Percentiles rank a stretch among this genome's conserved stretches.
These are phyloP conservation scores for Slavum lentiscoides DNA, from an alignment of 2,888 invertebrate genomes.

Conservation along the genomic window DNA sequence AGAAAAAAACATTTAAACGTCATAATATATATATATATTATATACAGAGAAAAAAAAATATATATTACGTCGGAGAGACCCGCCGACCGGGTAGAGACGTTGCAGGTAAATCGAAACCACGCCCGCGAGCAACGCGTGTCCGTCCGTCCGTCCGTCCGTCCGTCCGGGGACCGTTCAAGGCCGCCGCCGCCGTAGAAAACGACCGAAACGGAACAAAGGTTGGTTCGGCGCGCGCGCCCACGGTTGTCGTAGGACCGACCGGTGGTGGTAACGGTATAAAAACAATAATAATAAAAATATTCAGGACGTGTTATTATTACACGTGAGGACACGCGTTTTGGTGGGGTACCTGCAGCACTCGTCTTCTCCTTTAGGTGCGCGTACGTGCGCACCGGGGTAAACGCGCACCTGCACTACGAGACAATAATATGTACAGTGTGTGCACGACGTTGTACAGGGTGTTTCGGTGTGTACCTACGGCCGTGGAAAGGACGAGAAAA, in stretches of 20 bases:
- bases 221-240: not conserved
- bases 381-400: too few species aligned
- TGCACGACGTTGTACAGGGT: too few species aligned
- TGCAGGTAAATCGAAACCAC: slow-evolving; percentile 18
- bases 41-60: not conserved
- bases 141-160: too few species aligned
- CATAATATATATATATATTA: not conserved
- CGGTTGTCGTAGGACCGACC: slow-evolving; percentile 35
- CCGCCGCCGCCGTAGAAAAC: slow-evolving; percentile 22
- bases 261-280: slow-evolving; percentile 16
- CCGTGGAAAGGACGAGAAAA: too few species aligned
- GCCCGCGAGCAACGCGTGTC: not conserved
- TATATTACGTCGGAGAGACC: not conserved
- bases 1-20: not conserved
- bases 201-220: slow-evolving; percentile 28
- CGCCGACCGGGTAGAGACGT: not conserved
- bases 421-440: too few species aligned
- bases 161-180: slow-evolving; percentile 17
- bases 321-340: not conserved
- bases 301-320: too few species aligned
- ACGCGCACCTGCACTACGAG: too few species aligned
- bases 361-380: too few species aligned
- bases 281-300: not conserved
- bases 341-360: too few species aligned
- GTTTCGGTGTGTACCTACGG: too few species aligned